These are phyloP conservation scores for Hydroisotoma schaefferi DNA, from an alignment of 2,888 invertebrate genomes.

Conservation along the genomic window DNA sequence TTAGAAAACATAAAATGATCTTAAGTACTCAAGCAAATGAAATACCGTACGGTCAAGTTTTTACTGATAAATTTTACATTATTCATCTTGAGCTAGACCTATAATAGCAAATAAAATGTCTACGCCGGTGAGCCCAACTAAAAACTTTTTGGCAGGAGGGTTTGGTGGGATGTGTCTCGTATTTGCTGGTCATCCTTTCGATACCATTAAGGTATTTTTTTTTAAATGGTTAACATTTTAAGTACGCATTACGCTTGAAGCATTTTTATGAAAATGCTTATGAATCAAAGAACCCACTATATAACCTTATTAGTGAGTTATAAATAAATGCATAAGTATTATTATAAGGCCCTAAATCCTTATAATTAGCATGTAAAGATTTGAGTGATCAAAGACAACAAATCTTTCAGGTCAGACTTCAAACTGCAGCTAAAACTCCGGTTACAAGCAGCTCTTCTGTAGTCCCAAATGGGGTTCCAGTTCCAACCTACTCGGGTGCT, in stretches of 20 bases:
- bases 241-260: no score
- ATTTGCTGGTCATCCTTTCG: slow-evolving; percentile 90
- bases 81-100: no score
- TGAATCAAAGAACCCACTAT: no score
- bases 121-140: slow-evolving; percentile 2
- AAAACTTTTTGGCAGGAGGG: slow-evolving; percentile 86
- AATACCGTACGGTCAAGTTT: no score
- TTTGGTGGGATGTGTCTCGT: slow-evolving; percentile 95
- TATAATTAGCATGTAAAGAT: background rate
- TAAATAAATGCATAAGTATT: background rate
- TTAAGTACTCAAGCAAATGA: no score
- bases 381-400: no score
- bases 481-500: slow-evolving; percentile 4
- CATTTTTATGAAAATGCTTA: no score
- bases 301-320: no score
- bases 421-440: slow-evolving; percentile 5
- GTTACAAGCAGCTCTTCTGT: background rate
- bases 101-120: no score
- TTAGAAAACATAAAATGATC: no score
- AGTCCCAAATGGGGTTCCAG: background rate
- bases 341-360: background rate
- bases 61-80: no score
- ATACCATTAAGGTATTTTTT: slow-evolving; percentile 63
- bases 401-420: slow-evolving; percentile 11
- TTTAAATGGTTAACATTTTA: background rate